phyloP scores from a whole-genome alignment of 2,113 vertebrate genomes.

The Shinisaurus crocodilurus region DNA sequence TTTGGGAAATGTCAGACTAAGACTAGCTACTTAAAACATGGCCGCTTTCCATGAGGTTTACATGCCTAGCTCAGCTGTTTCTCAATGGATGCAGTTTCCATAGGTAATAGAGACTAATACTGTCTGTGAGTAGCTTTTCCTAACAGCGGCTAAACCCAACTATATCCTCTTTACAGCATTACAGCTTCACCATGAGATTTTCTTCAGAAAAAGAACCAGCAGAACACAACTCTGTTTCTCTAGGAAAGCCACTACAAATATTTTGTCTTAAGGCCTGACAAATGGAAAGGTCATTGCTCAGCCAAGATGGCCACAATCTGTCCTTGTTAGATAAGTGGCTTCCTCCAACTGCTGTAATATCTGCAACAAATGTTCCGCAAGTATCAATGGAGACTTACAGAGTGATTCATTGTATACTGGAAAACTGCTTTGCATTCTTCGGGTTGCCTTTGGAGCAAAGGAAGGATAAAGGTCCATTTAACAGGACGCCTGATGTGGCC shows the following conservation, averaged over 20 bases:
- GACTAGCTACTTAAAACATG: background rate
- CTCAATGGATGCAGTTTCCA: background rate
- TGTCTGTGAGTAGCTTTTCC: background rate
- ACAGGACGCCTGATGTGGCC: constrained; percentile 49
- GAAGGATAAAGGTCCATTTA: constrained; percentile 69
- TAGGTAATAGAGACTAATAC: background rate
- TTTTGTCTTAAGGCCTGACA: constrained; percentile 52
- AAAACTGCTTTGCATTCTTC: constrained; percentile 72
- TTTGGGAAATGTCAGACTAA: background rate
- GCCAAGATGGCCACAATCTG: constrained; percentile 49
- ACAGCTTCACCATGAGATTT: constrained; percentile 33
- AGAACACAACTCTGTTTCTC: constrained; percentile 33
- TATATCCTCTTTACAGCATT: constrained; percentile 37
- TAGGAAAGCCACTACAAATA: constrained; percentile 46
- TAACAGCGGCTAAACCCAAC: background rate
- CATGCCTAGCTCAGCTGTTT: background rate
- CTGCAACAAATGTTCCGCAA: constrained; percentile 59
- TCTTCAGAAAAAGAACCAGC: constrained; percentile 34
- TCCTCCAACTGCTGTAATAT: constrained; percentile 67
- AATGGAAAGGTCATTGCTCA: constrained; percentile 56
- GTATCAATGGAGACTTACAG: constrained; percentile 67
- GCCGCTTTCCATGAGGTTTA: background rate
- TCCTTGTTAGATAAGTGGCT: constrained; percentile 70
- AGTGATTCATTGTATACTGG: constrained; percentile 71
- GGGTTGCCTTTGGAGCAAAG: constrained; percentile 57